These are phyloP conservation scores for Leucosticte australis DNA, from an alignment of 2,113 vertebrate genomes.

Conservation along the genomic window DNA sequence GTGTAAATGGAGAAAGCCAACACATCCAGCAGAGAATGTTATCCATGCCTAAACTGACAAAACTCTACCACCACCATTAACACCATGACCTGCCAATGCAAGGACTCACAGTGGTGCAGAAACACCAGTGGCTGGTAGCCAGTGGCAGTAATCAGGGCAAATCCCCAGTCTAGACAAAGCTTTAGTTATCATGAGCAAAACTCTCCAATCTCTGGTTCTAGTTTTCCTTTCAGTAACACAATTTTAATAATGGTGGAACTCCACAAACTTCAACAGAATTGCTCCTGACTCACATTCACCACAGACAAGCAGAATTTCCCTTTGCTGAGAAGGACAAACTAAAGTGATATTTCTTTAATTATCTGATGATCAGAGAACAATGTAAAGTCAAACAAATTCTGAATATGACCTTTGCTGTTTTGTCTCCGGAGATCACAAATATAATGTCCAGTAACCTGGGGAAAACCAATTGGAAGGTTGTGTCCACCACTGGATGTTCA, in stretches of 20 bases:
- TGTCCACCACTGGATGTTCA: not conserved
- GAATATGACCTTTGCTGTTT: not conserved
- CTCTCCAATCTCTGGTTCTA: not conserved
- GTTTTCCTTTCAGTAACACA: not conserved
- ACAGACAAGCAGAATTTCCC: not conserved
- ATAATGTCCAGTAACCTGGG: not conserved
- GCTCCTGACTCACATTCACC: not conserved
- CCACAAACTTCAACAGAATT: not conserved
- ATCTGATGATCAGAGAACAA: not conserved
- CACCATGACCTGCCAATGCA: not conserved
- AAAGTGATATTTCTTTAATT: not conserved
- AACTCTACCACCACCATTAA: not conserved
- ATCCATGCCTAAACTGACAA: not conserved
- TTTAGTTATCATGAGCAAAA: constrained; percentile 29
- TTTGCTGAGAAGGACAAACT: not conserved
- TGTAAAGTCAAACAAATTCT: not conserved
- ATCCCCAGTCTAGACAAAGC: constrained; percentile 64
- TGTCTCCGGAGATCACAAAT: not conserved
- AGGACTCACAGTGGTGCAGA: not conserved
- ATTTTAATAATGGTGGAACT: not conserved
- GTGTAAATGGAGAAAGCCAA: not conserved
- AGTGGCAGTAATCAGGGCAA: constrained; percentile 25
- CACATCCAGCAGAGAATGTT: not conserved
- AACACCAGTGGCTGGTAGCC: constrained; percentile 38
- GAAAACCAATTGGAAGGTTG: not conserved